These are phyloP conservation scores for Eidolon dupreanum DNA, from an alignment of 2,797 vertebrate species.

Conservation along the genomic window DNA sequence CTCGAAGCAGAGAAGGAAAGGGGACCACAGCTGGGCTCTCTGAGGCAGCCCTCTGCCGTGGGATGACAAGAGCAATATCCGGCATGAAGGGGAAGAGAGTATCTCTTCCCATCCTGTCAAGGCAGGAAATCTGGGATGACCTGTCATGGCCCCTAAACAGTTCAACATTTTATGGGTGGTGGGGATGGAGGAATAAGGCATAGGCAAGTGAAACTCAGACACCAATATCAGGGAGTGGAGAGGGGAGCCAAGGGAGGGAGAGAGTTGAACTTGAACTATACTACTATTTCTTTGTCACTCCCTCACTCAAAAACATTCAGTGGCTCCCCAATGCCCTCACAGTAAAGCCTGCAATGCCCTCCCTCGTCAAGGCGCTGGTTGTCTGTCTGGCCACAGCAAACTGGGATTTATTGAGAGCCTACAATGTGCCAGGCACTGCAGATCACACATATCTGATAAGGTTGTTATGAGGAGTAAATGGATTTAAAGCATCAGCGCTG, in stretches of 20 bases:
- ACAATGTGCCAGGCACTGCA: neutral
- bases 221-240: neutral
- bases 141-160: neutral
- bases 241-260: too few species aligned
- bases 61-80: neutral
- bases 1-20: neutral
- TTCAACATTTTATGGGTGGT: neutral
- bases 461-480: neutral
- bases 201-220: neutral
- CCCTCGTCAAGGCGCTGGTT: accelerated
- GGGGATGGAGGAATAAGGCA: neutral
- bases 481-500: neutral
- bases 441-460: neutral
- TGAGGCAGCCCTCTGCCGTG: neutral
- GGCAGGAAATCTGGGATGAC: neutral
- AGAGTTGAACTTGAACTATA: neutral
- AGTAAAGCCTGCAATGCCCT: neutral
- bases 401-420: neutral
- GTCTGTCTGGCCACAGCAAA: neutral
- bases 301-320: neutral
- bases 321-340: neutral
- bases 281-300: neutral
- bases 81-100: neutral
- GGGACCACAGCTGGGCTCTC: accelerated
- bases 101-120: neutral